These are phyloP conservation scores for Tortricodes alternella DNA, from an alignment of 2,888 invertebrate species.

Conservation along the genomic window DNA sequence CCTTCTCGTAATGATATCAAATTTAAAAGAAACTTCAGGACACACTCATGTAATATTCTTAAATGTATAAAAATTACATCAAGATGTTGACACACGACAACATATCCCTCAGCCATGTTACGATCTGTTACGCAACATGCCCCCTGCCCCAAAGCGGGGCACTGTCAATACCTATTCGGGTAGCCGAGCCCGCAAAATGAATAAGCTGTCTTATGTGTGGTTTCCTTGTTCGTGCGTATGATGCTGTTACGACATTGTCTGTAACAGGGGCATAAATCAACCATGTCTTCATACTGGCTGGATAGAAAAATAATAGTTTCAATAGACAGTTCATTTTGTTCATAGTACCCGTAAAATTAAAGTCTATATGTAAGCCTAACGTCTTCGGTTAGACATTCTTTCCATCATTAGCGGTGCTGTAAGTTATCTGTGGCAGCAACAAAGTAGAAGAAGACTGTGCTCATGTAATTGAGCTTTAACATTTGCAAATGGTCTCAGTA, in stretches of 20 bases:
- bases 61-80: background rate
- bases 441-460: no score
- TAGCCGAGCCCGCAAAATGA: slow-evolving; percentile 10
- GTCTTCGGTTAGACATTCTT: no score
- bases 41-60: no score
- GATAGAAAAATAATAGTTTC: background rate
- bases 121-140: background rate
- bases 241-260: background rate
- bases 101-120: background rate
- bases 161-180: slow-evolving; percentile 11
- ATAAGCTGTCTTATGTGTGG: slow-evolving; percentile 2
- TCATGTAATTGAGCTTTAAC: no score
- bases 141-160: background rate
- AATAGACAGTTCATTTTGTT: no score
- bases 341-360: no score
- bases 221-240: slow-evolving; percentile 5
- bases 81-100: background rate
- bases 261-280: background rate
- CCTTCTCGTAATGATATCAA: no score
- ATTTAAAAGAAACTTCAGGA: no score
- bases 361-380: no score
- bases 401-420: no score
- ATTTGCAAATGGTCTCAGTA: no score
- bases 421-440: no score
- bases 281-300: background rate